These are phyloP conservation scores for Brachyalestes nurse DNA, from an alignment of 2,797 vertebrate species.

Conservation along the genomic window DNA sequence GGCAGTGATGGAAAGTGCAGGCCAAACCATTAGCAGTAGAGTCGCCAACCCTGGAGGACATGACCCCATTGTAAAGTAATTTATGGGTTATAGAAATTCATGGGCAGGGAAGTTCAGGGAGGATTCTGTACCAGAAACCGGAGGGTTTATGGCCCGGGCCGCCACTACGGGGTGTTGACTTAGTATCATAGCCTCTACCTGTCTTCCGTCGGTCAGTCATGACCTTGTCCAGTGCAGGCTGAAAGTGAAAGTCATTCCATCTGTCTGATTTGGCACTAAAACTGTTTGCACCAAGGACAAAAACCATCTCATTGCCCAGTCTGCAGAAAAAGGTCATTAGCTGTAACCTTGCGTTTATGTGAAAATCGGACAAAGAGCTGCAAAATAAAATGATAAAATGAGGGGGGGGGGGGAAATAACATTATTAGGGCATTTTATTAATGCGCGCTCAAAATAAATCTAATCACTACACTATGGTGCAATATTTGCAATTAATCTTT, in stretches of 20 bases:
- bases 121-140: not conserved
- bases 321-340: not conserved
- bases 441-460: not conserved
- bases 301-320: not conserved
- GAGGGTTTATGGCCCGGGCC: slow-evolving; percentile 1
- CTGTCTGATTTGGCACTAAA: not conserved
- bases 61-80: slow-evolving; percentile 2
- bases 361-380: not conserved
- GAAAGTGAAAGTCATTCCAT: not conserved
- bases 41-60: not conserved
- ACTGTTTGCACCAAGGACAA: slow-evolving; percentile 4
- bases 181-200: not conserved
- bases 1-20: not conserved
- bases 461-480: not conserved
- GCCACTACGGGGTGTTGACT: not conserved
- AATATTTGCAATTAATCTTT: not conserved
- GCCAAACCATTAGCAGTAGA: not conserved
- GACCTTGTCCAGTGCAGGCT: not conserved
- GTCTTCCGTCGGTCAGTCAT: slow-evolving; percentile 1
- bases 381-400: not conserved
- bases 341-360: not conserved
- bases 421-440: not conserved
- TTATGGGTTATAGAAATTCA: slow-evolving; percentile 16
- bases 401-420: no score
- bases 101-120: not conserved